A percentile compares a stretch with the other conserved stretches of the same genome.
Evolutionary conservation across 2,888 invertebrate species (phyloP).

Genomic region (Drosophila neotestacea): DNA sequence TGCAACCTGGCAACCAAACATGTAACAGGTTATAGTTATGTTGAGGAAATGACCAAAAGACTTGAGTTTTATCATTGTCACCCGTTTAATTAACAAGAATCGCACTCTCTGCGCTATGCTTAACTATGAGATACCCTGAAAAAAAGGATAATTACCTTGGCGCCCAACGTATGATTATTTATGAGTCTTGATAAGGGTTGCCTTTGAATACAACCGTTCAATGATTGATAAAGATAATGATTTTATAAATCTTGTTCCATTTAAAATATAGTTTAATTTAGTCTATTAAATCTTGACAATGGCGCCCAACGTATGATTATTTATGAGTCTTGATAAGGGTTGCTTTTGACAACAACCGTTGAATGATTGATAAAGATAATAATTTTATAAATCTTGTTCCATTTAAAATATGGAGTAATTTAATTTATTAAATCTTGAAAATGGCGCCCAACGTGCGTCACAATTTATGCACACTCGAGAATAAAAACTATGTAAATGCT

Average conservation of each 20-base stretch:
- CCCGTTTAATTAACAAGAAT: constrained; percentile 59
- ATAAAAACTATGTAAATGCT: constrained; percentile 3
- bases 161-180: not conserved
- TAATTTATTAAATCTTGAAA: no score
- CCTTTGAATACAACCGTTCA: no score
- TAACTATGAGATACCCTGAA: not conserved
- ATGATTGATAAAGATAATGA: no score
- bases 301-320: constrained; percentile 2
- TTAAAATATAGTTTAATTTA: no score
- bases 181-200: no score
- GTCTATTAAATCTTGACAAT: no score
- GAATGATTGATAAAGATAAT: no score
- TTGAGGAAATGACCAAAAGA: constrained; percentile 34
- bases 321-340: no score
- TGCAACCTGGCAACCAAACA: constrained; percentile 12
- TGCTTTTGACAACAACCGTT: no score
- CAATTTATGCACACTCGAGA: not conserved
- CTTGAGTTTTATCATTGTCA: constrained; percentile 57
- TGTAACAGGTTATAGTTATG: constrained; percentile 48
- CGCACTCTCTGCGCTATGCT: not conserved
- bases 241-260: no score
- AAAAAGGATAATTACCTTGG: not conserved
- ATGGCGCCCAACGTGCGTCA: constrained; percentile 8
- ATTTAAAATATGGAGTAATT: no score
- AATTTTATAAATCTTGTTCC: no score